These are phyloP conservation scores for Xestia xanthographa DNA, from an alignment of 2,888 invertebrate species.

Conservation along the genomic window DNA sequence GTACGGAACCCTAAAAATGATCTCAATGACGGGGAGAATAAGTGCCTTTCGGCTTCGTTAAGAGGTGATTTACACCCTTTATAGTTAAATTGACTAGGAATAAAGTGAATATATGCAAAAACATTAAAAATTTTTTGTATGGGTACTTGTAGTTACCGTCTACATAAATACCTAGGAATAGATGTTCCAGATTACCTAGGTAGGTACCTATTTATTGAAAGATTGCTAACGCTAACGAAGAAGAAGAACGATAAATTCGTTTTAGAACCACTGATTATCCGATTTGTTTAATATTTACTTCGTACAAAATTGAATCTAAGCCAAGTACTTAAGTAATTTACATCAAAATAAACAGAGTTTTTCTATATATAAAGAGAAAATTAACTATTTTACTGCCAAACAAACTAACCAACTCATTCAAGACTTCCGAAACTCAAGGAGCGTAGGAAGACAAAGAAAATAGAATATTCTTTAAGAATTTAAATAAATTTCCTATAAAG, in stretches of 20 bases:
- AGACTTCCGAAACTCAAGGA: slow-evolving; percentile 77
- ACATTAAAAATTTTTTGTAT: not conserved
- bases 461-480: slow-evolving; percentile 85
- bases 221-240: not conserved
- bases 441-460: slow-evolving; percentile 77
- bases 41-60: too few relatives aligned
- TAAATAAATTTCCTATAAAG: slow-evolving; percentile 86
- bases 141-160: not conserved
- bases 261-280: not conserved
- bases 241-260: not conserved
- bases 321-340: not conserved
- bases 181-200: not conserved
- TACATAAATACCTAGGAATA: not conserved
- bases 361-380: slow-evolving; percentile 25
- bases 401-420: slow-evolving; percentile 81
- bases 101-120: not conserved
- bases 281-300: not conserved
- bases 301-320: slow-evolving; percentile 1
- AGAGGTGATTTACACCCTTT: too few relatives aligned
- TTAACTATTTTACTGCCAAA: slow-evolving; percentile 55
- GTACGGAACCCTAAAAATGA: too few relatives aligned
- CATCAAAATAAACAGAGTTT: not conserved
- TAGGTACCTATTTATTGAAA: not conserved
- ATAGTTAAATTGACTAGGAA: not conserved
- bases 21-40: too few relatives aligned